Base-by-base conservation (phyloP, 2,113 vertebrate species). In the Neolamprologus devosi region DNA sequence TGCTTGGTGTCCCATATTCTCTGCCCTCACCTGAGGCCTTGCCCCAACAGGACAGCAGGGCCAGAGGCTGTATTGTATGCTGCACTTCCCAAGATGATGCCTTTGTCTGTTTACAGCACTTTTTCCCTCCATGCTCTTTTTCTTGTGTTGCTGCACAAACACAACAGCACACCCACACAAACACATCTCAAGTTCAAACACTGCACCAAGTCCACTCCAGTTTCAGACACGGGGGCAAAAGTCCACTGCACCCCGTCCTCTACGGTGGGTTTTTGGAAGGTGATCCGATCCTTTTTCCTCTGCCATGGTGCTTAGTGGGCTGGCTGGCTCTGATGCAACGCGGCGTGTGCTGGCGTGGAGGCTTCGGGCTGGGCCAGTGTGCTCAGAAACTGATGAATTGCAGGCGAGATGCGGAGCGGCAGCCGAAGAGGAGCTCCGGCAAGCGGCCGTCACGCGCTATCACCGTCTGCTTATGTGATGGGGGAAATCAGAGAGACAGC, bases 371-470 rank as follows among this genome's bases (percentile, higher is more conserved):
- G 93, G 91, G 90, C 92, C 91, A 68, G 92, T 84, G 89, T 83
- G 93, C 89, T 92, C 89, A 86, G 86, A 79, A 90, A 95, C 96
- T 98, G 97, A 97, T 97, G 95, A 97, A 97, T 97, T 96, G 88
- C 96, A 92, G 95, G 92, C 93, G 12, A 97, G 95, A 97, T 97
- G 92, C 91, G 81, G 95, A 93, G 93, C 96, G 97, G 97, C 98
- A 97, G 97, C 96, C 96, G 26, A 95, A 85, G 92, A 95, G 97
- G 95, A 89, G 94, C 95, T 93, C 95, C 97, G 92, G 95, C 95
- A 85, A 96, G 97, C 91, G 95, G 96, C 97, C 97, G 96, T 97
- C 97, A 96, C 79, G 91, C 87, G 81, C 95, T 90, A 97, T 97
- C 95, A 96, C 95, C 4, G 63, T 94, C 96, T 95, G 94, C 93